Evolutionary conservation across 2,113 vertebrate genomes (phyloP), one percentile per base, ranked within the genome.

Genomic region (cattle (Bos taurus)): DNA sequence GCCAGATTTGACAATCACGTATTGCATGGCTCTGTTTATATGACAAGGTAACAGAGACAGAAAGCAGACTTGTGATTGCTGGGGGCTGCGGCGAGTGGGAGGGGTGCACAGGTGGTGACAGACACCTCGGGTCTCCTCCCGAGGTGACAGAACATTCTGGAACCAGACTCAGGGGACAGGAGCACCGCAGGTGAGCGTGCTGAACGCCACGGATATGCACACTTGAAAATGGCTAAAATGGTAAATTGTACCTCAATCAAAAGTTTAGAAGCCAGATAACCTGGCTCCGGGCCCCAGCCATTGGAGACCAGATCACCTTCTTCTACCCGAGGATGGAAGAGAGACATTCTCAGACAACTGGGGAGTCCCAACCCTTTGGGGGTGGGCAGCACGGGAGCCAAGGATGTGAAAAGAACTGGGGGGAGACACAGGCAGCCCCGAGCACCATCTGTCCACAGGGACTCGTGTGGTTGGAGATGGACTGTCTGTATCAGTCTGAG

Each of bases 401-500:
- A 82, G 50, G 33, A 54, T 0, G 30, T 33, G 19, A 82, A 30
- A 52, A 52, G 30, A 82, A n/a, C 50, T 33, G 11, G 50, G 17
- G 30, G 6, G 10, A n/a, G 77, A 48, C 28, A 2, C 46, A 19
- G 78, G 28, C 46, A 30, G 78, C 28, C 78, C 10, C 5, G 9
- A 50, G 78, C 46, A 33, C 78, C 16, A 5, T 50, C 16, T 2
- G 17, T 81, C 28, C 77, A 6, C 16, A 50, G 77, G 46, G 28
- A 50, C 46, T 50, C 1, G 3, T 48, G 80, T 5, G 56, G 8
- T 33, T 6, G 52, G 52, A 14, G 33, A 10, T 1, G 43, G 33
- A 19, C 36, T 7, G 4, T 5, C 54, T 7, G 3, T 3, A 23
- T 60, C 4, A 1, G 13, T 12, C 1, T 3, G 21, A 82, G 30